Conservation (phyloP, 2,797 vertebrate species). For the Emydoidea blandingii region DNA sequence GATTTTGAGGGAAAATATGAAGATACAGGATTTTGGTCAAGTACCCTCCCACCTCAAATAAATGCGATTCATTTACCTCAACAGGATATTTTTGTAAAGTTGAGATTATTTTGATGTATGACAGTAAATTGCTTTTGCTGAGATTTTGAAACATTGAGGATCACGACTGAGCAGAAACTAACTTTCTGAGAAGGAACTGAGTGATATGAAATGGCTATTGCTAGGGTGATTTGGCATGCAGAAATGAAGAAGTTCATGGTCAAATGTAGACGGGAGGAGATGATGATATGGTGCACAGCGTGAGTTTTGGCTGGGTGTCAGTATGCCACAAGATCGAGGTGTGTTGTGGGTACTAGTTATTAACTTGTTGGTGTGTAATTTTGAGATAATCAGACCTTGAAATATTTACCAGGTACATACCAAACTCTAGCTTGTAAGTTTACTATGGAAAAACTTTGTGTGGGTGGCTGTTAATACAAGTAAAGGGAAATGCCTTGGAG, state of each 20-base stretch:
- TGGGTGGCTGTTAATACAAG: neutral
- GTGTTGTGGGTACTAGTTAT: neutral
- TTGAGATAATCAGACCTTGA: neutral
- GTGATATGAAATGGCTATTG: neutral
- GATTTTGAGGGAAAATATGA: accelerated
- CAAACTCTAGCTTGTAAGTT: accelerated
- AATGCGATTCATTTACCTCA: neutral
- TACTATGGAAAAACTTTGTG: accelerated
- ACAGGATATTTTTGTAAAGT: neutral
- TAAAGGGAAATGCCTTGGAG: accelerated
- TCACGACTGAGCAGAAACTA: no score
- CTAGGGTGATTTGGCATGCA: neutral
- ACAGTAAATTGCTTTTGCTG: neutral
- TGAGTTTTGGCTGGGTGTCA: no score
- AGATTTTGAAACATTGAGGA: neutral
- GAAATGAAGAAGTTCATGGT: neutral
- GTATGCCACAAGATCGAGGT: neutral
- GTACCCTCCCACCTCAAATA: neutral
- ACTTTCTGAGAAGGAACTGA: neutral
- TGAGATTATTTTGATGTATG: accelerated
- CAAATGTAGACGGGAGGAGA: neutral
- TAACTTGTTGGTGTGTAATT: neutral
- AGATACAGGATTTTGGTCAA: neutral
- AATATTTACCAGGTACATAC: neutral
- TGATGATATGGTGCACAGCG: no score